phyloP scores from a whole-genome alignment of 2,888 invertebrate species.

The Pyralis farinalis region DNA sequence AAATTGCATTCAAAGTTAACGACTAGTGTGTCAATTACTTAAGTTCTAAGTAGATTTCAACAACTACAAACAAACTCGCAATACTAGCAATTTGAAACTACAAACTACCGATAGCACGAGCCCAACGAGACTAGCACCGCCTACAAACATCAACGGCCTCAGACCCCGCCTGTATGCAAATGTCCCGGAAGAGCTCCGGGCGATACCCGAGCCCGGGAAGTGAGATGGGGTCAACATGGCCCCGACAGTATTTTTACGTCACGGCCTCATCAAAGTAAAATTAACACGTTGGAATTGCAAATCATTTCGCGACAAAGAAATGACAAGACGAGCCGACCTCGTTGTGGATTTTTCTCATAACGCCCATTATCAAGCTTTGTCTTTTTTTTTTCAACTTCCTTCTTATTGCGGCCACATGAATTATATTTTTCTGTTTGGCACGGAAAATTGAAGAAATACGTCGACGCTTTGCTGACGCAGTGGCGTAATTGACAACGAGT shows the following conservation, averaged over 20 bases:
- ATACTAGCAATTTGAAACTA: no score
- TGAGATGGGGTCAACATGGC: constrained; percentile 37
- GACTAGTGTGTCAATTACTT: no score
- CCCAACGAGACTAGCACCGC: background rate
- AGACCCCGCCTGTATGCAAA: constrained; percentile 73
- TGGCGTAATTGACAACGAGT: no score
- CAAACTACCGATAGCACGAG: background rate
- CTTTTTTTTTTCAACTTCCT: constrained; percentile 41
- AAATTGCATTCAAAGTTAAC: no score
- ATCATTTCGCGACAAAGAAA: constrained; percentile 72
- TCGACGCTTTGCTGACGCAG: no score
- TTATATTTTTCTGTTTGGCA: constrained; percentile 45
- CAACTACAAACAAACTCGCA: no score
- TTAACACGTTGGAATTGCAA: constrained; percentile 78
- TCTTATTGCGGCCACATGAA: constrained; percentile 45
- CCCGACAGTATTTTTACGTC: constrained; percentile 68
- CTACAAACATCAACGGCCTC: constrained; percentile 8
- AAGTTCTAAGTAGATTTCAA: no score
- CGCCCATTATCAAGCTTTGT: constrained; percentile 56
- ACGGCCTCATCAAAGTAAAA: constrained; percentile 76
- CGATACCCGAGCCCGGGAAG: constrained; percentile 14
- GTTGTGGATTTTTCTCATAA: constrained; percentile 72
- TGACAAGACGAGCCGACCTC: constrained; percentile 56
- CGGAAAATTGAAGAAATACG: constrained; percentile 31
- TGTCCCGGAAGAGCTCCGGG: constrained; percentile 42